These are phyloP conservation scores for Odontesthes bonariensis DNA, from an alignment of 2,113 vertebrate species.

Conservation along the genomic window DNA sequence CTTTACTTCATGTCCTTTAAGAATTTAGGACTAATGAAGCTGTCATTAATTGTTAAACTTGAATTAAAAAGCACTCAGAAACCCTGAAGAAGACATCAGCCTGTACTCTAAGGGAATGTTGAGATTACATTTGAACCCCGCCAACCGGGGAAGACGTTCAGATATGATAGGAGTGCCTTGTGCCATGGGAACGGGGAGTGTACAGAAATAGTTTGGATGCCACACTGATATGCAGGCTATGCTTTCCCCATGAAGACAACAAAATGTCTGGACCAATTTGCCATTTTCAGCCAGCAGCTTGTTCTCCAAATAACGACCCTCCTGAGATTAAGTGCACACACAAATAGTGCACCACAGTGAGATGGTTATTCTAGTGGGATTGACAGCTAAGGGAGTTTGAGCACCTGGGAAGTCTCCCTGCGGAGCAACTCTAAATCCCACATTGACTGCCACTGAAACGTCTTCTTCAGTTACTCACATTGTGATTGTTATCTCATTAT, in stretches of 20 bases:
- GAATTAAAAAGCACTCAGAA: background rate
- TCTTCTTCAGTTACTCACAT: too few relatives aligned
- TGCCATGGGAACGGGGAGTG: background rate
- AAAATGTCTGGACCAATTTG: background rate
- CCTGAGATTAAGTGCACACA: background rate
- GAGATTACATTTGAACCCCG: constrained; percentile 20
- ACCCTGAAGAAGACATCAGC: constrained; percentile 46
- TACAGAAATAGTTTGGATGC: background rate
- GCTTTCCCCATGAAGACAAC: background rate
- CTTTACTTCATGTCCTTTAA: constrained; percentile 10
- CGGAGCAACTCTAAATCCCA: background rate
- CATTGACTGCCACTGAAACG: background rate
- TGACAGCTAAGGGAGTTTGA: constrained; percentile 1
- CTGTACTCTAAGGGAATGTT: constrained; percentile 36
- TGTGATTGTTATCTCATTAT: too few relatives aligned
- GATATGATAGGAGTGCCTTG: rapidly evolving
- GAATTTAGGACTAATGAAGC: constrained; percentile 35
- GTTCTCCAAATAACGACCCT: background rate
- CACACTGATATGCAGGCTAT: background rate
- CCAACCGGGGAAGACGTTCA: background rate
- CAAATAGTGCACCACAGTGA: background rate
- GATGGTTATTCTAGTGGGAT: constrained; percentile 2
- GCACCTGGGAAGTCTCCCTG: constrained; percentile 9
- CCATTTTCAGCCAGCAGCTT: background rate
- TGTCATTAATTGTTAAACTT: constrained; percentile 9